A percentile compares a stretch with the other conserved stretches of the same genome.
Conservation (phyloP, 37 sponge, comb jelly and placozoan species). For the Ephydatia muelleri region DNA sequence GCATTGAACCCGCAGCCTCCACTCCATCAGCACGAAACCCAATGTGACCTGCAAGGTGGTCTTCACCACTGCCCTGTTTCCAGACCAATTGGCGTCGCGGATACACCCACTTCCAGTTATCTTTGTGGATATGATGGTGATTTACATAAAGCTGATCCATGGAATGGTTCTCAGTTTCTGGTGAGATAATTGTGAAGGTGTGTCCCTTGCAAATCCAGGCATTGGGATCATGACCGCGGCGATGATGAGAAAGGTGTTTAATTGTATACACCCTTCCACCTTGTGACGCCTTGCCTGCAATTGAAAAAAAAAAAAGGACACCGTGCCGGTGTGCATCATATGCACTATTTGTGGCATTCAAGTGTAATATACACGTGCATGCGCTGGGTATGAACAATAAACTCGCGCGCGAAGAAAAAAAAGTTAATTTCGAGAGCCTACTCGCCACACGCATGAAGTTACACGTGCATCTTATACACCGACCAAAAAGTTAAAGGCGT, state of each 20-base stretch:
- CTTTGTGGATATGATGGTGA: neutral
- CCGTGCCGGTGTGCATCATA: too few relatives aligned
- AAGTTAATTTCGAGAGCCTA: too few relatives aligned
- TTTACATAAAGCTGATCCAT: neutral
- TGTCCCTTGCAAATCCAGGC: neutral
- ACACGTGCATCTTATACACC: too few relatives aligned
- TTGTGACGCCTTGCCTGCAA: neutral
- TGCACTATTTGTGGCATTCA: too few relatives aligned
- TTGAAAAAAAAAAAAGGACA: too few relatives aligned
- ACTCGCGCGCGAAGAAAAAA: too few relatives aligned
- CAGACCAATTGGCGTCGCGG: neutral
- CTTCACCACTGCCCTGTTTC: conserved; percentile 3
- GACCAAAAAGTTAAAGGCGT: too few relatives aligned
- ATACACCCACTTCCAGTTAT: neutral
- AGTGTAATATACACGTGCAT: too few relatives aligned
- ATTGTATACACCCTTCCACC: neutral
- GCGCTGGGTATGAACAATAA: too few relatives aligned
- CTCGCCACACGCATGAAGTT: too few relatives aligned
- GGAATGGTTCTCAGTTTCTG: neutral
- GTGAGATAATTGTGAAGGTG: neutral
- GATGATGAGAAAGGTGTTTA: neutral
- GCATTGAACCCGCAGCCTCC: neutral
- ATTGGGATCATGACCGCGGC: neutral
- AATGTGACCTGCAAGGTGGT: neutral
- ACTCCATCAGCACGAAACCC: neutral